Conservation (phyloP, 2,888 invertebrate species). For the Polydrusus pterygomalis region DNA sequence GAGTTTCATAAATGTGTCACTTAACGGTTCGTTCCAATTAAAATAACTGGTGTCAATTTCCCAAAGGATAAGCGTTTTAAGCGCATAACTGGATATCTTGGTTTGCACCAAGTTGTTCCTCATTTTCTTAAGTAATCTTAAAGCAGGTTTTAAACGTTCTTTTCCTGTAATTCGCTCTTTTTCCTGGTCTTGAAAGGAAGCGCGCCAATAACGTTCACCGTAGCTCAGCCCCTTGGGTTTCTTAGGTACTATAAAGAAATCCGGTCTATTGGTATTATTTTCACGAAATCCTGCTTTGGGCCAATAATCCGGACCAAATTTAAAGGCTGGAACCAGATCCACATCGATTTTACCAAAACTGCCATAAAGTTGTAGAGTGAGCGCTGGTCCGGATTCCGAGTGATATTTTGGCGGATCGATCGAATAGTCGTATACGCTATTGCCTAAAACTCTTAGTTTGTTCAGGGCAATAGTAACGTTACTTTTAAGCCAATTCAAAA, state of each 20-base stretch:
- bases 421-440: background rate
- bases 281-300: conserved; percentile 16
- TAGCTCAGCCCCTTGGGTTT: background rate
- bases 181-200: conserved; percentile 51
- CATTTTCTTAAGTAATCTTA: conserved; percentile 48
- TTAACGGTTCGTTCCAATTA: conserved; percentile 16
- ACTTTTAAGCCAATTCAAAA: conserved; percentile 44
- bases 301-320: conserved; percentile 37
- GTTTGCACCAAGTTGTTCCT: conserved; percentile 31
- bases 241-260: conserved; percentile 46
- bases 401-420: background rate
- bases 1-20: conserved; percentile 69
- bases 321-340: conserved; percentile 44
- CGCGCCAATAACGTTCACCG: conserved; percentile 40
- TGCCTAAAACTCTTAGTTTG: background rate
- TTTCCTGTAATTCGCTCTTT: conserved; percentile 28
- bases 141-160: conserved; percentile 38
- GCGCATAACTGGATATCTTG: conserved; percentile 36
- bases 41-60: conserved; percentile 24
- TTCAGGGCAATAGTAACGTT: conserved; percentile 29
- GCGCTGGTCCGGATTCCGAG: conserved; percentile 42
- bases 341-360: conserved; percentile 26
- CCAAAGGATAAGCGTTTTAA: conserved; percentile 41
- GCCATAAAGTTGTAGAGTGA: conserved; percentile 26
- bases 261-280: conserved; percentile 5